Conservation (phyloP, 2,888 invertebrate species). For the Fragum whitleyi region DNA sequence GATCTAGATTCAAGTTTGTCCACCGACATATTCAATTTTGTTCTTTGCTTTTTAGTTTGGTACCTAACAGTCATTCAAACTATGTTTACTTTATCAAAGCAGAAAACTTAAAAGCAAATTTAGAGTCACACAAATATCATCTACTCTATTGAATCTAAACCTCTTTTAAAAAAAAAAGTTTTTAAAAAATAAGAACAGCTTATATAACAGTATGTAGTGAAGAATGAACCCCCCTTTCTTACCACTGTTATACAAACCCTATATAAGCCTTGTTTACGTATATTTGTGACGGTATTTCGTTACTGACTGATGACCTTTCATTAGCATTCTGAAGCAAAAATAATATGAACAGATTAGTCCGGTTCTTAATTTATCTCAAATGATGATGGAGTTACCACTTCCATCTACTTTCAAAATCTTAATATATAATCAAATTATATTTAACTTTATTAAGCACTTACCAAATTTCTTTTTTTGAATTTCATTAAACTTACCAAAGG, state of each 20-base stretch:
- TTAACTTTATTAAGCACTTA: slow-evolving; percentile 1
- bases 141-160: neutral
- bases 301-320: slow-evolving; percentile 64
- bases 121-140: too few species aligned
- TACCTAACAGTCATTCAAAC: too few species aligned
- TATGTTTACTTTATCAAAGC: too few species aligned
- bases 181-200: neutral
- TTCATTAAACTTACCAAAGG: slow-evolving; percentile 25
- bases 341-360: slow-evolving; percentile 68
- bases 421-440: neutral
- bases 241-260: slow-evolving; percentile 78
- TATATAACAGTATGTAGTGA: slow-evolving; percentile 32
- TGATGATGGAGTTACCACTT: slow-evolving; percentile 36
- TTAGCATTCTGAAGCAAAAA: slow-evolving; percentile 76
- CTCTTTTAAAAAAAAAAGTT: neutral
- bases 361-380: slow-evolving; percentile 41
- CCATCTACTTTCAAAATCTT: neutral
- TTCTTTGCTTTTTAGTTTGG: too few species aligned
- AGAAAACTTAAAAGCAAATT: too few species aligned
- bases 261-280: slow-evolving; percentile 50
- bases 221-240: slow-evolving; percentile 58
- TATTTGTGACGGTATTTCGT: slow-evolving; percentile 56
- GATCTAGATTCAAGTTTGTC: too few species aligned
- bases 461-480: slow-evolving; percentile 8
- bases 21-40: too few species aligned